Base-by-base conservation (phyloP, 2,113 vertebrate species). In the Pontoporia blainvillei region DNA sequence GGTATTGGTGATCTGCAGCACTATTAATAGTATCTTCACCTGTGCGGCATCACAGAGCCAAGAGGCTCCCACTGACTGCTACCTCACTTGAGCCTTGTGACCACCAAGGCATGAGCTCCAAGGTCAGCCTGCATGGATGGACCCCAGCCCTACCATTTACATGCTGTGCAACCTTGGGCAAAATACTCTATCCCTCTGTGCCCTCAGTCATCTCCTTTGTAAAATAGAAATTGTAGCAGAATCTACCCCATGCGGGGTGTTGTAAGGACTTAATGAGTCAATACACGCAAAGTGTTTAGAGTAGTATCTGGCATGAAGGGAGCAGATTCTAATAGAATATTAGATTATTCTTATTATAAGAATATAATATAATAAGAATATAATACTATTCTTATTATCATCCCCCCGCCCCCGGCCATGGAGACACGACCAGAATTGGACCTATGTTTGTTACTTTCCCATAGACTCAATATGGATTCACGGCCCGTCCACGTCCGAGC, bases 1-100 rank as follows among this genome's bases (percentile, higher is more conserved):
- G 0, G 44, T 2, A 1, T 0, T 2, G 52, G 39, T 27, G 46
- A 17, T 44, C 34, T 5, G 15, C 66, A 39, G 78, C 46, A 8
- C 75, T 49, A 20, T 11, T 17, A 14, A 17, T 7, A 31, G 15
- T 9, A 15, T 17, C 88, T 34, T 64, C 25, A 25, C 20, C 8
- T 52, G 18, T 0, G 13, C 11, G 1, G 34, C 23, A 1, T 76
- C 44, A 4, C 29, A 39, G 61, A 73, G 79, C 73, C 90, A 29
- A 29, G 64, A 81, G 9, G 13, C 29, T 29, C 44, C 59, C 25
- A 27, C 52, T 39, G 21, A 8, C 54, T 12, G 46, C 36, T 1
- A 17, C 62, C 46, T 67, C 36, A 4, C 69, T 52, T 2, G 3
- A 79, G 44, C 31, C n/a, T 59, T 13, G 0, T 20, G 36, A 36